Evolutionary conservation across 1,140 invertebrate species (phyloP).

Genomic region (Diploscapter pachys): DNA sequence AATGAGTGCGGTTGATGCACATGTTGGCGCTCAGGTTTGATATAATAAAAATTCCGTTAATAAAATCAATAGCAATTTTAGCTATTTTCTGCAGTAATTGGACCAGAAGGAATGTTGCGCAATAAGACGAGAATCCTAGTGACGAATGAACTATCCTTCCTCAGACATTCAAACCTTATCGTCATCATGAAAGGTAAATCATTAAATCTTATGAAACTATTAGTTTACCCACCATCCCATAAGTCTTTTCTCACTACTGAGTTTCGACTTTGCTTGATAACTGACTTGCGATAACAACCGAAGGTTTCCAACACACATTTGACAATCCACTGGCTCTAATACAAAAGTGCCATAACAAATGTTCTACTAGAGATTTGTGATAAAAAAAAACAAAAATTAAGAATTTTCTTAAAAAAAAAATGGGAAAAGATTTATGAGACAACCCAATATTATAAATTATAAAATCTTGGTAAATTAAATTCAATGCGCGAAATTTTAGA

Average conservation of each 20-base stretch:
- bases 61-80: neutral
- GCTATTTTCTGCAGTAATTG: conserved; percentile 39
- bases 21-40: conserved; percentile 67
- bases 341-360: too few relatives aligned
- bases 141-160: conserved; percentile 47
- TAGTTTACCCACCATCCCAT: too few relatives aligned
- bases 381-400: too few relatives aligned
- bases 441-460: neutral
- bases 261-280: too few relatives aligned
- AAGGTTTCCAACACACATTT: too few relatives aligned
- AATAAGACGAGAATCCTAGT: conserved; percentile 57
- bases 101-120: conserved; percentile 49
- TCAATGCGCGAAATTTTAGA: conserved; percentile 20
- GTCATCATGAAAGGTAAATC: conserved; percentile 38
- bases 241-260: too few relatives aligned
- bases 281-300: too few relatives aligned
- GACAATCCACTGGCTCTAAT: too few relatives aligned
- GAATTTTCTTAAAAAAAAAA: neutral
- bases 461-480: neutral
- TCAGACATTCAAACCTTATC: conserved; percentile 46
- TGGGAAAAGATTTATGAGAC: neutral
- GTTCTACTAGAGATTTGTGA: too few relatives aligned
- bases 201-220: neutral
- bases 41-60: neutral
- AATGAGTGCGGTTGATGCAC: conserved; percentile 68